These are phyloP conservation scores for Noctua pronuba DNA, from an alignment of 2,888 invertebrate species.

Conservation along the genomic window DNA sequence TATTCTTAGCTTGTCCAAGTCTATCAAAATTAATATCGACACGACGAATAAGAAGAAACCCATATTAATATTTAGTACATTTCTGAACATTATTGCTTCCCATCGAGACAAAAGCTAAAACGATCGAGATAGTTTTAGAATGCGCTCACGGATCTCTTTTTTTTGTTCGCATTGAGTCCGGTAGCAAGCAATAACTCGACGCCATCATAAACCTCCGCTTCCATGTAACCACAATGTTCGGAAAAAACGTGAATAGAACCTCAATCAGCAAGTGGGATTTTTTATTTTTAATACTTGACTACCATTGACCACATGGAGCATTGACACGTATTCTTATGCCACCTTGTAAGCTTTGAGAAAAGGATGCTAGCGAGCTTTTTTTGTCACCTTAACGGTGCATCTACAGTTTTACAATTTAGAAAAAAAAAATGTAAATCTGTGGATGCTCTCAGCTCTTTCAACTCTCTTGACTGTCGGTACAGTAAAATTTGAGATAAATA, in stretches of 20 bases:
- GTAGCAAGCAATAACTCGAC: conserved; percentile 19
- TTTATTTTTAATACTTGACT: conserved; percentile 30
- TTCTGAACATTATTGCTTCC: not conserved
- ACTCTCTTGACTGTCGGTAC: not conserved
- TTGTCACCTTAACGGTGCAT: conserved; percentile 1
- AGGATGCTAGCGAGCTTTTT: conserved; percentile 29
- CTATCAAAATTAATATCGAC: not conserved
- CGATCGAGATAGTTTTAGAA: not conserved
- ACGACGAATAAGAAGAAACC: not conserved
- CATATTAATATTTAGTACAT: not conserved
- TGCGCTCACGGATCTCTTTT: conserved; percentile 19
- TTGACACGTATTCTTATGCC: conserved; percentile 40
- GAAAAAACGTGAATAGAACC: conserved; percentile 38
- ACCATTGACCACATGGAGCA: conserved; percentile 46
- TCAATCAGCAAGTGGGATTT: conserved; percentile 14
- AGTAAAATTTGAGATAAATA: not conserved
- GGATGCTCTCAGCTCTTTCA: not conserved
- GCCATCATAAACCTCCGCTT: conserved; percentile 17
- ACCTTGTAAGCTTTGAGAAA: conserved; percentile 25
- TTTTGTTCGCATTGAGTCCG: conserved; percentile 28
- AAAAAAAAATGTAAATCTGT: not conserved
- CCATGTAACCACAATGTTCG: conserved; percentile 41
- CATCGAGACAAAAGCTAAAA: not conserved
- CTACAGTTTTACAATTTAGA: not conserved
- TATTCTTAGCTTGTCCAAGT: not conserved